phyloP scores from a whole-genome alignment of 2,888 invertebrate genomes.

The Pasiphila rectangulata region DNA sequence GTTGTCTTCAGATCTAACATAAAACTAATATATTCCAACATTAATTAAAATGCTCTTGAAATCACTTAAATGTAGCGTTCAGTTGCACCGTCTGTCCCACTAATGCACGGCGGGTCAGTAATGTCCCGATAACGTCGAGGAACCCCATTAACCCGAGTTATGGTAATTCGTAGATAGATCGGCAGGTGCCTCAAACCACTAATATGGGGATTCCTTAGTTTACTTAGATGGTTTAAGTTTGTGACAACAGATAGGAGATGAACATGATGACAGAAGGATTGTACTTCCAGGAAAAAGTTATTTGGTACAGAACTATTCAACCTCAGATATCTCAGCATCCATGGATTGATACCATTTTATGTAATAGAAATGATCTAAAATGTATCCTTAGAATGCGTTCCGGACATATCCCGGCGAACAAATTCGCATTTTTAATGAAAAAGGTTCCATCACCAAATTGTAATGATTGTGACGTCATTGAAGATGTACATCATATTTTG shows the following conservation, averaged over 20 bases:
- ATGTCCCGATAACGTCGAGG: slow-evolving; percentile 15
- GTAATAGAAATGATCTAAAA: too few relatives aligned
- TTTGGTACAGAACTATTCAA: too few relatives aligned
- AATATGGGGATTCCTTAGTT: slow-evolving; percentile 1
- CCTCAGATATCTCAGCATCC: too few relatives aligned
- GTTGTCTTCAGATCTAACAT: neutral
- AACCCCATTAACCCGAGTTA: slow-evolving; percentile 19
- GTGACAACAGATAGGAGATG: neutral
- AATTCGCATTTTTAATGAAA: too few relatives aligned
- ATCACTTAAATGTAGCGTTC: slow-evolving; percentile 10
- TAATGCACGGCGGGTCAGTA: slow-evolving; percentile 13
- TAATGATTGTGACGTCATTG: too few relatives aligned
- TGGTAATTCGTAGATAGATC: slow-evolving; percentile 4
- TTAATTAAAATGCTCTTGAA: slow-evolving; percentile 6
- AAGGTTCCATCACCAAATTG: too few relatives aligned
- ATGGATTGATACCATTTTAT: too few relatives aligned
- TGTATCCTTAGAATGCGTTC: too few relatives aligned
- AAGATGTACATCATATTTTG: too few relatives aligned
- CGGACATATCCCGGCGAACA: too few relatives aligned
- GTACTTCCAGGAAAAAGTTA: too few relatives aligned
- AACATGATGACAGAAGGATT: neutral
- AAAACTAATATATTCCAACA: neutral
- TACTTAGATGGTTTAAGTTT: neutral
- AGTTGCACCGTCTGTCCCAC: neutral
- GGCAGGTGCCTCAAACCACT: neutral